These are phyloP conservation scores for Melinaea menophilus DNA, from an alignment of 2,888 invertebrate species.

Conservation along the genomic window DNA sequence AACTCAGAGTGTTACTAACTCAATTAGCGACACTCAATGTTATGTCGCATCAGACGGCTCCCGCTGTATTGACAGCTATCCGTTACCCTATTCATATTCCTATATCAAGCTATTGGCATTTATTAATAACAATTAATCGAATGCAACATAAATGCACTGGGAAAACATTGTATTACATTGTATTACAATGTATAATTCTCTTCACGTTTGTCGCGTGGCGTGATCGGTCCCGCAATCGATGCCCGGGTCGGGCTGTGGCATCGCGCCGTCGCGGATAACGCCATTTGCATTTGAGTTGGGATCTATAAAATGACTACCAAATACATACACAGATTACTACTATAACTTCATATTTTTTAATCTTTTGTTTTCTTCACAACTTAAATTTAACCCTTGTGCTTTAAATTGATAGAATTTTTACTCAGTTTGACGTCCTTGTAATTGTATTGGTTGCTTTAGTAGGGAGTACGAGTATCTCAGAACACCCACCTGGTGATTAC, in stretches of 20 bases:
- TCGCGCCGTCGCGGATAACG: slow-evolving; percentile 12
- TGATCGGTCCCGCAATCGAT: slow-evolving; percentile 17
- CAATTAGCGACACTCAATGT: slow-evolving; percentile 44
- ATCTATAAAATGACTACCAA: not conserved
- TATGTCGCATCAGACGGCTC: slow-evolving; percentile 28
- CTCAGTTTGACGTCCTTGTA: no score
- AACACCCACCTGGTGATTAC: not conserved
- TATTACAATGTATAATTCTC: slow-evolving; percentile 11
- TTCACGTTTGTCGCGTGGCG: slow-evolving; percentile 11
- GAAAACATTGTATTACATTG: no score
- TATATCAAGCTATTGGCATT: not conserved
- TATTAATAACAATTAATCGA: not conserved
- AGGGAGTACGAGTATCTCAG: no score
- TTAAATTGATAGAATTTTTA: no score
- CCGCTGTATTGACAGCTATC: slow-evolving; percentile 14
- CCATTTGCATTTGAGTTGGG: slow-evolving; percentile 11
- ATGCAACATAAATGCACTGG: not conserved
- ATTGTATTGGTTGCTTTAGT: no score
- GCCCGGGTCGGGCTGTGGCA: slow-evolving; percentile 15
- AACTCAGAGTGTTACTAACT: slow-evolving; percentile 42
- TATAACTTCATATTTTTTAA: no score
- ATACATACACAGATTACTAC: no score
- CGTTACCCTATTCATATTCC: not conserved
- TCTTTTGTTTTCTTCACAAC: no score
- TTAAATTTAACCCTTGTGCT: no score